Evolutionary conservation across 2,888 invertebrate species (phyloP), one percentile per base, ranked within the genome.

Genomic region (Stenoptilia bipunctidactyla): DNA sequence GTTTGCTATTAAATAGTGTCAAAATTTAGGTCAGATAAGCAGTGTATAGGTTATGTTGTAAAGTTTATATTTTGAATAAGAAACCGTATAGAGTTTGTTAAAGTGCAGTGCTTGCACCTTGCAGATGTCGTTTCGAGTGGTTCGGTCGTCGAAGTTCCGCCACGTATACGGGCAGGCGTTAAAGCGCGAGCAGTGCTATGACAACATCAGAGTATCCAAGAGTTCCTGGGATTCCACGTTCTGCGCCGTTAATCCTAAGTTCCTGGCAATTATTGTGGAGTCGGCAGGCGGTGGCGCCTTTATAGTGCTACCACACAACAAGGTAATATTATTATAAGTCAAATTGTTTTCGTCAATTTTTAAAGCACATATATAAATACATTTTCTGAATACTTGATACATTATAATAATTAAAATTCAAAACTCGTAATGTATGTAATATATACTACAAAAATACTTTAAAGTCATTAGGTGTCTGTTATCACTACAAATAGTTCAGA

Each of bases 211-310:
- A 70, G 97, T 98, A 50, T 97, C 97, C 49, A 96, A 97, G 77
- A 97, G 97, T 68, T 97, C 97, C 40, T 98, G 98, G 94, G 98
- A 98, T 75, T 96, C 97, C 47, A 96, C 96, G 51, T 98, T 98
- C 82, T 98, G 97, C 87, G 96, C 97, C 53, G 97, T 98, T 59
- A 98, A 98, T 85, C 98, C 98, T 38, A 97, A 97, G 82, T 97
- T 97, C 85, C 85, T 98, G 68, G 97, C 98, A 51, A 95, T 97
- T 63, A 97, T 97, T 67, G 96, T 97, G 36, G 98, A 98, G 76
- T 96, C 96, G 40, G 97, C 96, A 42, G 97, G 97, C 45, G 97
- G 97, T 54, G 97, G 97, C 52, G 96, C 96, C 58, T 97, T 97
- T 84, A 94, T 97, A 73, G 96, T 97, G 48, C 87, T 97, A 59